These are phyloP conservation scores for Protonemura montana DNA, from an alignment of 2,888 invertebrate genomes.

Conservation along the genomic window DNA sequence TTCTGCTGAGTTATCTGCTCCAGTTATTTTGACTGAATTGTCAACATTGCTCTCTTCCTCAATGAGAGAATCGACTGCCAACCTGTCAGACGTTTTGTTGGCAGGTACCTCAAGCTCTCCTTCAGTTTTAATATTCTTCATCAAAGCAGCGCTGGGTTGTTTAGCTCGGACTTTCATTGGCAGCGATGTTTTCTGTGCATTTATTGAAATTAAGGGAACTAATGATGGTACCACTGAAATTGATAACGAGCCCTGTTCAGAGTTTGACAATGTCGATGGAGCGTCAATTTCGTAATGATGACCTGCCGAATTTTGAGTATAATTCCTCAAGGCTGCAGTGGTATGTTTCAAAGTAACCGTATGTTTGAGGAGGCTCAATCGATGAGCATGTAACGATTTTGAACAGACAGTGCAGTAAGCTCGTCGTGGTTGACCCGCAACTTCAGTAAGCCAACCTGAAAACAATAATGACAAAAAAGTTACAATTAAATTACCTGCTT, in stretches of 20 bases:
- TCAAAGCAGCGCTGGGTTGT: neutral
- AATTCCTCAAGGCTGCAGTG: constrained; percentile 46
- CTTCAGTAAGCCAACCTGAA: constrained; percentile 65
- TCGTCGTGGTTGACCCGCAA: constrained; percentile 63
- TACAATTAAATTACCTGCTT: too few relatives aligned
- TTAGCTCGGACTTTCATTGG: neutral
- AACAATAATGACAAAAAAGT: neutral
- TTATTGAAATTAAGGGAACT: neutral
- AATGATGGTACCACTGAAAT: neutral
- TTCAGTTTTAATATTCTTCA: too few relatives aligned
- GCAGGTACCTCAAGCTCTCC: too few relatives aligned
- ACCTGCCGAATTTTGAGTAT: neutral
- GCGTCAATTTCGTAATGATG: neutral
- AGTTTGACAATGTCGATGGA: neutral
- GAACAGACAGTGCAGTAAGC: constrained; percentile 67
- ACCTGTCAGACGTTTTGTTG: too few relatives aligned
- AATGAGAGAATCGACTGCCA: too few relatives aligned
- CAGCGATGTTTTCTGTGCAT: neutral
- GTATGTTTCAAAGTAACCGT: constrained; percentile 66
- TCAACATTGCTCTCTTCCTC: neutral
- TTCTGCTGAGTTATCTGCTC: neutral
- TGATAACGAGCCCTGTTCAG: neutral
- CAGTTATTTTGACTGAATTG: neutral
- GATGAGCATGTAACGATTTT: constrained; percentile 67
- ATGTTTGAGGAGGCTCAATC: constrained; percentile 66